These are phyloP conservation scores for Euphonia xanthogaster DNA, from an alignment of 2,797 vertebrate species.

Conservation along the genomic window DNA sequence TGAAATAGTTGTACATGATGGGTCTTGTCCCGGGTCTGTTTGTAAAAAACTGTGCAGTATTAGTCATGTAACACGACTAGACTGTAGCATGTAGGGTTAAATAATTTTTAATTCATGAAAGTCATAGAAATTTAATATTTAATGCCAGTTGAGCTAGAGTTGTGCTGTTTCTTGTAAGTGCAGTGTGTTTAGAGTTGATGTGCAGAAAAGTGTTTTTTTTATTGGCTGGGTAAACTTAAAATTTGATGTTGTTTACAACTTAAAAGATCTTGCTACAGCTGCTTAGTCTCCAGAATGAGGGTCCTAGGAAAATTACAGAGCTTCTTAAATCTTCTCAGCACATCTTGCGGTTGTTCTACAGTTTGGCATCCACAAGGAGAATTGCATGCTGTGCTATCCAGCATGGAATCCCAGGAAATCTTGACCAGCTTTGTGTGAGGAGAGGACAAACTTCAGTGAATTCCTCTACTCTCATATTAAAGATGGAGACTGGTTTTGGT, in stretches of 20 bases:
- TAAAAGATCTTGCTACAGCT: not conserved
- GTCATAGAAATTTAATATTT: not conserved
- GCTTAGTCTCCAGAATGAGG: not conserved
- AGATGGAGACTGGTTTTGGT: slow-evolving; percentile 49
- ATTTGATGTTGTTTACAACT: not conserved
- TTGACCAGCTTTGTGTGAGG: not conserved
- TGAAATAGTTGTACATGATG: not conserved
- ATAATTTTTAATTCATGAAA: not conserved
- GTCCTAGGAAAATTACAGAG: not conserved
- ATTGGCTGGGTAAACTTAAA: not conserved
- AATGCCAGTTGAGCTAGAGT: not conserved
- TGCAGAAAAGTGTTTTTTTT: not conserved
- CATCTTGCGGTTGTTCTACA: not conserved
- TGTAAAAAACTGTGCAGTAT: not conserved
- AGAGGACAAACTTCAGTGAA: not conserved
- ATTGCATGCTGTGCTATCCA: not conserved
- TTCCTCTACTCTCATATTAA: not conserved
- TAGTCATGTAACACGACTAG: not conserved
- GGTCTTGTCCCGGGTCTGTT: not conserved
- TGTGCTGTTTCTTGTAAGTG: not conserved
- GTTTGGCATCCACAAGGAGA: not conserved
- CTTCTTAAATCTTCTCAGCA: not conserved
- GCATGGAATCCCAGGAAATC: not conserved
- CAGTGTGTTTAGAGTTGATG: not conserved
- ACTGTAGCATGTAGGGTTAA: not conserved